phyloP scores from a whole-genome alignment of 2,797 vertebrate species.

The Anisognathus igniventris region DNA sequence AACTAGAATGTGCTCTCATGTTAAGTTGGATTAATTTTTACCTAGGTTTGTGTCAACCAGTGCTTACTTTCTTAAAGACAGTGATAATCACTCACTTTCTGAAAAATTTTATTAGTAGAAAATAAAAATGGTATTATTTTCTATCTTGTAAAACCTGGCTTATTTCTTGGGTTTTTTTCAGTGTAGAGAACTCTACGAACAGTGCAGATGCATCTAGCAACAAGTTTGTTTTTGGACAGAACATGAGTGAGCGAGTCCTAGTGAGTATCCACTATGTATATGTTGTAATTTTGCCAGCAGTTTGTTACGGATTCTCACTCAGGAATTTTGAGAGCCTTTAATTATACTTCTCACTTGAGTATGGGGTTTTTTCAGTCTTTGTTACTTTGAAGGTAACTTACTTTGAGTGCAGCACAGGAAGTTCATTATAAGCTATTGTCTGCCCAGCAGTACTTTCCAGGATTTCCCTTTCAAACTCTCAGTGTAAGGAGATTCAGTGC shows the following conservation, averaged over 20 bases:
- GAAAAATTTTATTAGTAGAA: not conserved
- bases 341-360: not conserved
- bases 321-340: not conserved
- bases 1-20: not conserved
- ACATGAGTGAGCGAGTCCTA: constrained; percentile 97
- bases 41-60: not conserved
- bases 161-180: constrained; percentile 47
- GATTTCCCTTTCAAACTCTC: not conserved
- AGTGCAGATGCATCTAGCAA: constrained; percentile 83
- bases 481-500: not conserved
- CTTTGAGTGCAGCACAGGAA: fast-evolving
- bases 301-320: not conserved
- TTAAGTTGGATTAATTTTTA: not conserved
- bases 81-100: not conserved
- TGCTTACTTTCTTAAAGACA: not conserved
- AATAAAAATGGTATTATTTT: not conserved
- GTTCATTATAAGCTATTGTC: not conserved
- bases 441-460: not conserved
- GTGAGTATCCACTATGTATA: constrained; percentile 74
- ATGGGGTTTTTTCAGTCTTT: not conserved
- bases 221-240: constrained; percentile 98
- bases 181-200: constrained; percentile 86
- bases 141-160: not conserved
- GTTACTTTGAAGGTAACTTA: not conserved
- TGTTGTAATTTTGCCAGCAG: not conserved